Percentiles rank a stretch among this genome's conserved stretches.
Conservation (phyloP, 2,888 invertebrate genomes). For the Phrixothrix hirtus region DNA sequence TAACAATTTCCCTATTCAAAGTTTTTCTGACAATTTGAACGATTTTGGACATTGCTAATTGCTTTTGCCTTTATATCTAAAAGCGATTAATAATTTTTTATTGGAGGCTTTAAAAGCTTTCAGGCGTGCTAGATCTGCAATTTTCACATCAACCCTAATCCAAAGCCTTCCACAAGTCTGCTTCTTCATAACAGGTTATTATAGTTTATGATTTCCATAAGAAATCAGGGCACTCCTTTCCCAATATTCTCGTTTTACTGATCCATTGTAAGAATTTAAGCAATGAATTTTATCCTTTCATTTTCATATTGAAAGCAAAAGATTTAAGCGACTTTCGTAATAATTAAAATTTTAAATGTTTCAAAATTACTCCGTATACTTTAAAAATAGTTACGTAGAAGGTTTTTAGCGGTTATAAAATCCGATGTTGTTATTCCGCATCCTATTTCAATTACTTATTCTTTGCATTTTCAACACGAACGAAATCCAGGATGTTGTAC, state of each 20-base stretch:
- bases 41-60: conserved; percentile 17
- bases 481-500: conserved; percentile 20
- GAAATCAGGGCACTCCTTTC: conserved; percentile 12
- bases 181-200: conserved; percentile 16
- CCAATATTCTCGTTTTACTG: conserved; percentile 3
- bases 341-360: too few relatives aligned
- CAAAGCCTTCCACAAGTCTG: conserved; percentile 1
- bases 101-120: conserved; percentile 16
- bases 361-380: too few relatives aligned
- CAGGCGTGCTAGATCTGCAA: conserved; percentile 5
- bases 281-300: too few relatives aligned
- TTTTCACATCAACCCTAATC: conserved; percentile 7
- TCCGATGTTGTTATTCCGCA: too few relatives aligned
- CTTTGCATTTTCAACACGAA: conserved; percentile 16
- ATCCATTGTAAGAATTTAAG: conserved; percentile 10
- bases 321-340: too few relatives aligned
- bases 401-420: too few relatives aligned
- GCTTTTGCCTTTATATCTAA: conserved; percentile 14
- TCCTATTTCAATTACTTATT: conserved; percentile 9
- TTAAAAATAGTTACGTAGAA: too few relatives aligned
- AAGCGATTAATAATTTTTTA: conserved; percentile 19
- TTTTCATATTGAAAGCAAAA: too few relatives aligned
- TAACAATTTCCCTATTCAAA: conserved; percentile 3
- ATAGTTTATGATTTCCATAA: conserved; percentile 23
- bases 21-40: conserved; percentile 14